A percentile compares a stretch with the other conserved stretches of the same genome.
Evolutionary conservation across 2,888 invertebrate species (phyloP).

Genomic region (Branchellion lobata): DNA sequence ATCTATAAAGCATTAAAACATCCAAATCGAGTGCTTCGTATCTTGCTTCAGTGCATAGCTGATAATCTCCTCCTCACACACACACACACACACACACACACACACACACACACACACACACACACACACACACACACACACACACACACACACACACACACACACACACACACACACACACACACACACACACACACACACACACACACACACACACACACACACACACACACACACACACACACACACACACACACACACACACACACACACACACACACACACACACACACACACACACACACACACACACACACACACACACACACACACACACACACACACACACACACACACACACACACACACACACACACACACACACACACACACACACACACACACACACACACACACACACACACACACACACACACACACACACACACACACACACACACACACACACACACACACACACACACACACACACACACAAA

Average conservation of each 20-base stretch:
- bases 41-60: too few species aligned
- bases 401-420: too few species aligned
- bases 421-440: too few species aligned
- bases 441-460: too few species aligned
- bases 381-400: too few species aligned
- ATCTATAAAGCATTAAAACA: too few species aligned
- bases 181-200: constrained; percentile 19
- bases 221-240: constrained; percentile 1
- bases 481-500: too few species aligned
- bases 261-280: neutral
- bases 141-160: constrained; percentile 20
- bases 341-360: too few species aligned
- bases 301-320: neutral
- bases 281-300: constrained; percentile 17
- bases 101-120: constrained; percentile 20
- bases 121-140: constrained; percentile 24
- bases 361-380: too few species aligned
- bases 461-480: too few species aligned
- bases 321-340: constrained; percentile 12
- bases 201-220: constrained; percentile 7
- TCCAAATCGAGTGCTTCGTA: too few species aligned
- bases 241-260: neutral
- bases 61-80: too few species aligned
- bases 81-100: constrained; percentile 24
- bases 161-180: constrained; percentile 2